Conservation (phyloP, 2,113 vertebrate genomes). For the Pteropus alecto region DNA sequence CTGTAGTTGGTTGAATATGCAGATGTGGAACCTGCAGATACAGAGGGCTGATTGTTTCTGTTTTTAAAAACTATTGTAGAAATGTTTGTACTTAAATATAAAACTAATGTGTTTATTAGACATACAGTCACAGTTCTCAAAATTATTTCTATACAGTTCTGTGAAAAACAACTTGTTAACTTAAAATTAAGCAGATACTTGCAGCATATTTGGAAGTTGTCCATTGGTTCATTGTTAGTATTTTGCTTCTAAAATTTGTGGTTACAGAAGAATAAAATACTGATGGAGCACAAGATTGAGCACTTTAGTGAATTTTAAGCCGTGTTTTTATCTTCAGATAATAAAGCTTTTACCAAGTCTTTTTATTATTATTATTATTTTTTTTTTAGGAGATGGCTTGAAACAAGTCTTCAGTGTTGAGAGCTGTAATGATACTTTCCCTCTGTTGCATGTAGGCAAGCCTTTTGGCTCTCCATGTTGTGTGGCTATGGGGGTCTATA, state of each 20-base stretch:
- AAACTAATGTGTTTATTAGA: not conserved
- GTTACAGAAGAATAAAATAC: not conserved
- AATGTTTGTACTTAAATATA: slow-evolving; percentile 19
- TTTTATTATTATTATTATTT: not conserved
- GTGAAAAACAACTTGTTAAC: slow-evolving; percentile 28
- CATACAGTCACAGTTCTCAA: not conserved
- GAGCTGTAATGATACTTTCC: not conserved
- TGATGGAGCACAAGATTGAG: not conserved
- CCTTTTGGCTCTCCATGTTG: not conserved
- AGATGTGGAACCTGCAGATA: not conserved
- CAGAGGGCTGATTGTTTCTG: not conserved
- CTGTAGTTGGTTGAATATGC: not conserved
- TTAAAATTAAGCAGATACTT: not conserved
- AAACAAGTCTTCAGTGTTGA: slow-evolving; percentile 8
- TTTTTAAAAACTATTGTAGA: not conserved
- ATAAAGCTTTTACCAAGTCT: slow-evolving; percentile 24
- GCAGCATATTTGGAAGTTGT: not conserved
- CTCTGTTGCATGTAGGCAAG: not conserved
- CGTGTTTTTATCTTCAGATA: slow-evolving; percentile 47
- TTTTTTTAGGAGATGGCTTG: not conserved
- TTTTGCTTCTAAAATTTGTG: slow-evolving; percentile 23
- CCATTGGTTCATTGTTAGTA: not conserved
- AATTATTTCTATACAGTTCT: not conserved
- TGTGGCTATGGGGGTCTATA: not conserved
- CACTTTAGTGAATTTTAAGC: slow-evolving; percentile 29